Percentiles rank a stretch among this genome's conserved stretches.
Evolutionary conservation across 2,888 invertebrate genomes (phyloP).

Genomic region (Phytoseiulus persimilis): DNA sequence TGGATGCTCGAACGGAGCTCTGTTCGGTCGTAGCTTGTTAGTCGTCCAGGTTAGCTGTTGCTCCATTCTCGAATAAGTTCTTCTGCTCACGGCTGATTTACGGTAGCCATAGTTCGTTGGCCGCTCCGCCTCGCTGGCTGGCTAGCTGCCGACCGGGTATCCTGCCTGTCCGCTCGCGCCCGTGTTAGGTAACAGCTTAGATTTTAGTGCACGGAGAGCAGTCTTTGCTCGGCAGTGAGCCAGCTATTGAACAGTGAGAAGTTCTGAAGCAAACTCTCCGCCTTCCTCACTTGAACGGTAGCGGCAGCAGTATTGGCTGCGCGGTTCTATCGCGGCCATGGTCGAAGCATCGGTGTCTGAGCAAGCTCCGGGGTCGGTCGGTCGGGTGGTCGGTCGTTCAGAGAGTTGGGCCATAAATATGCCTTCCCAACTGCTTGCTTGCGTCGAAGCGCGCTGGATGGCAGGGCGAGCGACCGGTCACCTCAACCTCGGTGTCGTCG

Average conservation of each 20-base stretch:
- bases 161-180: background rate
- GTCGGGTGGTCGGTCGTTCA: background rate
- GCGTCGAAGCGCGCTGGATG: background rate
- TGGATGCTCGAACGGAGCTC: background rate
- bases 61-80: background rate
- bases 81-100: slow-evolving; percentile 5
- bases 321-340: background rate
- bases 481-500: slow-evolving; percentile 1
- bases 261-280: background rate
- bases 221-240: background rate
- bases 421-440: background rate
- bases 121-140: background rate
- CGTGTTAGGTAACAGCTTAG: slow-evolving; percentile 5
- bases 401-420: background rate
- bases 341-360: background rate
- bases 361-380: background rate
- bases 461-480: background rate
- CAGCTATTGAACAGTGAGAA: background rate
- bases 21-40: background rate
- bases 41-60: background rate
- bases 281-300: background rate
- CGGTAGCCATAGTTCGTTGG: background rate
- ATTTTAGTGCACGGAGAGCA: background rate
- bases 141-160: background rate
- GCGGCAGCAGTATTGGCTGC: background rate